These are phyloP conservation scores for Drosophila rubida DNA, from an alignment of 2,888 invertebrate genomes.

Conservation along the genomic window DNA sequence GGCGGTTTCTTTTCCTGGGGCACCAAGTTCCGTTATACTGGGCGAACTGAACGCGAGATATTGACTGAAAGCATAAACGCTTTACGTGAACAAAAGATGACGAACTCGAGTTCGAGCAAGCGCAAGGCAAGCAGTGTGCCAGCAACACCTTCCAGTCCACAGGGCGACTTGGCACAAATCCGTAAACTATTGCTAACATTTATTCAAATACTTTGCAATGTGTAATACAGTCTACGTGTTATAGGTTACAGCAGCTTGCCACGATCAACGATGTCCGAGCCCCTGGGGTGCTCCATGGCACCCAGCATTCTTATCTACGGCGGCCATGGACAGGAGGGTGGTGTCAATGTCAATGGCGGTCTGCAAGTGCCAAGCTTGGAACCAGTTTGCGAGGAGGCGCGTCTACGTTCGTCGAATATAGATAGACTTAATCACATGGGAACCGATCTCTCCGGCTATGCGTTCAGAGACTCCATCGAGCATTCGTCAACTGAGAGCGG, in stretches of 20 bases:
- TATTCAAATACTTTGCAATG: background rate
- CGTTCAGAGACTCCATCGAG: conserved; percentile 91
- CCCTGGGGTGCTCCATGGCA: conserved; percentile 86
- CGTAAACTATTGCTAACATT: conserved; percentile 74
- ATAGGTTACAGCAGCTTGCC: conserved; percentile 94
- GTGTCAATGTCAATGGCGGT: conserved; percentile 57
- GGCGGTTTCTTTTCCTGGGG: conserved; percentile 97
- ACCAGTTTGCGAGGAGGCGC: conserved; percentile 89
- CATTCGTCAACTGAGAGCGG: conserved; percentile 93
- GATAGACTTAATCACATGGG: conserved; percentile 70
- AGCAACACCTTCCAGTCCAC: conserved; percentile 93
- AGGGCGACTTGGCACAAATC: conserved; percentile 86
- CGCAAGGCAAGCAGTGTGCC: conserved; percentile 95
- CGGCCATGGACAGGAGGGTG: conserved; percentile 80
- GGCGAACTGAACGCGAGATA: conserved; percentile 96
- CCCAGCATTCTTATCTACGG: conserved; percentile 86
- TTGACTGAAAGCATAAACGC: conserved; percentile 91
- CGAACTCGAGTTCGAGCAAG: conserved; percentile 87
- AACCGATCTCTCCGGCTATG: conserved; percentile 86
- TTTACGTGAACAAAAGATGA: conserved; percentile 87
- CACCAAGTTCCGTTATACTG: conserved; percentile 96
- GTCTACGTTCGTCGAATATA: conserved; percentile 81
- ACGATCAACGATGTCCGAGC: conserved; percentile 92
- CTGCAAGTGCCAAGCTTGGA: conserved; percentile 86
- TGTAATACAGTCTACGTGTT: background rate